Evolutionary conservation across 2,888 invertebrate genomes (phyloP), one percentile per base, ranked within the genome.

Genomic region (Zygogramma bicolorata): DNA sequence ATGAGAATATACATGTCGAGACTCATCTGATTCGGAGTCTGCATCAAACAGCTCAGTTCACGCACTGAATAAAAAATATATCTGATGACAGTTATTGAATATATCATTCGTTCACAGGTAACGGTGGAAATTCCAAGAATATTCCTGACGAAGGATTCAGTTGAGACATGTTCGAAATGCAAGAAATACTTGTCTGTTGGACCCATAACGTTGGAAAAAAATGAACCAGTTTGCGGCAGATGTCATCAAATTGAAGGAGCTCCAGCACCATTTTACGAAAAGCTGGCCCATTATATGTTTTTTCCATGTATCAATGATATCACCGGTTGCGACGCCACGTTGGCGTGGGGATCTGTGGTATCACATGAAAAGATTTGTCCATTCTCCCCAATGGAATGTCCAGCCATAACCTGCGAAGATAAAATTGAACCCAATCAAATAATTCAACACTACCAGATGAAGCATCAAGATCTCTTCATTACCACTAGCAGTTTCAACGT

Each of bases 151-250:
- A 40, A 62, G 25, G 27, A 62, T 6, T 18, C 20, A 13, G n/a
- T 62, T 22, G 61, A 62, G 13, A 62, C 2, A 62, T 62, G 61
- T 40, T 62, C 61, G 10, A 34, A 5, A 13, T 62, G 61, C 2
- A 25, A 22, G 7, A 27, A 38, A 22, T 62, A 62, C n/a, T 18
- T 62, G n/a, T 62, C 61, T 0, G 42, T 62, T n/a, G 61, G 61
- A 4, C 61, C 61, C 3, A 62, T 62, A n/a, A n/a, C 7, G 6
- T 25, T 62, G 13, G 8, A 10, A 3, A 7, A 25, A 40, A 62
- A 62, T 20, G 22, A 62, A 62, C 61, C 61, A 7, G 40, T 62
- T 40, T 62, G 61, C n/a, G 61, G 40, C 13, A 31, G 61, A 25
- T 62, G 61, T 15, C 25, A n/a, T 2, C 22, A 62, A n/a, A 18